A percentile compares a stretch with the other conserved stretches of the same genome.
Evolutionary conservation across 2,888 invertebrate genomes (phyloP).

Genomic region (Melanostoma mellinum): DNA sequence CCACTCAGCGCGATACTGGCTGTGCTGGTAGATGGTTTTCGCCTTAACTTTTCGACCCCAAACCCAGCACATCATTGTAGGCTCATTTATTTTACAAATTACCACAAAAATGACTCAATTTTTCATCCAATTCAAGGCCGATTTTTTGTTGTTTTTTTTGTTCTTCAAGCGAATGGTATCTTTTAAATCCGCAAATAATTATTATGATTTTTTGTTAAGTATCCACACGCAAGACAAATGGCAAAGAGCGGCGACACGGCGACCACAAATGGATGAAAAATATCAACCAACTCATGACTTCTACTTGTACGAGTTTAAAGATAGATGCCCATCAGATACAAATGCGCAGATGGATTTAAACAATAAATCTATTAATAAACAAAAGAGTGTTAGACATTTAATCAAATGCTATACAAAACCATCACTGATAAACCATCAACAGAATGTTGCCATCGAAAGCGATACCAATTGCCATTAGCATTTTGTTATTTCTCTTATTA

Average conservation of each 20-base stretch:
- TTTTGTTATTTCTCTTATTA: slow-evolving; percentile 21
- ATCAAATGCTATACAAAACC: too few relatives aligned
- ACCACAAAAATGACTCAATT: background rate
- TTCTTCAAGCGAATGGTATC: slow-evolving; percentile 14
- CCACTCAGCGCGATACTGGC: too few relatives aligned
- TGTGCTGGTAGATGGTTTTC: too few relatives aligned
- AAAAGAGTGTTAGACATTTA: too few relatives aligned
- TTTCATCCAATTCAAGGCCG: slow-evolving; percentile 43
- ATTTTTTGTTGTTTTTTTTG: slow-evolving; percentile 22
- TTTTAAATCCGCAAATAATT: slow-evolving; percentile 4
- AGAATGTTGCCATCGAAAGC: too few relatives aligned
- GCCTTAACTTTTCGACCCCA: background rate
- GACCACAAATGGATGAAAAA: background rate
- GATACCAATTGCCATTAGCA: slow-evolving; percentile 6
- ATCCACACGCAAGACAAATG: slow-evolving; percentile 23
- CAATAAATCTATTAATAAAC: too few relatives aligned
- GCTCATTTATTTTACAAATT: too few relatives aligned
- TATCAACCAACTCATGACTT: background rate
- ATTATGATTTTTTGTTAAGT: slow-evolving; percentile 1
- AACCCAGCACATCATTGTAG: background rate
- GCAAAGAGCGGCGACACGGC: background rate
- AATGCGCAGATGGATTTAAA: too few relatives aligned
- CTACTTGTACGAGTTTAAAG: too few relatives aligned
- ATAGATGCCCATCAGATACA: too few relatives aligned
- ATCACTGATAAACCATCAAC: too few relatives aligned